Percentiles rank a stretch among this genome's conserved stretches.
Conservation (phyloP, 2,113 vertebrate genomes). For the Corythoichthys intestinalis region DNA sequence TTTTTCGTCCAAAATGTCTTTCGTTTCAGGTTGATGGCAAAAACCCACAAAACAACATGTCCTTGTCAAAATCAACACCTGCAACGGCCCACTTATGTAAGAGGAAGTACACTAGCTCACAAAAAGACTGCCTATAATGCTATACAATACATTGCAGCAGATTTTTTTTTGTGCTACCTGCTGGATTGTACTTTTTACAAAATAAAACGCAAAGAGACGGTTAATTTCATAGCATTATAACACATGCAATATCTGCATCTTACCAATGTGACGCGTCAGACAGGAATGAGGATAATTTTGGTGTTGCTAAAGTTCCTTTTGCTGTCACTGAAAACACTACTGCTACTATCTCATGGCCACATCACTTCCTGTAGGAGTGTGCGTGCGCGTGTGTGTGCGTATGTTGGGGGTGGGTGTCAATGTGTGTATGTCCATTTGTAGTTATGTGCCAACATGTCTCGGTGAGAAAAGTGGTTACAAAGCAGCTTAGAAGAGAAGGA, state of each 20-base stretch:
- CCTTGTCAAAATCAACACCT: background rate
- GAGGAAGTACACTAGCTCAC: conserved; percentile 1
- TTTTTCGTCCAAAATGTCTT: background rate
- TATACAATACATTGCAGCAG: background rate
- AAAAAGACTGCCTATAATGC: background rate
- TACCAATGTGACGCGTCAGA: conserved; percentile 29
- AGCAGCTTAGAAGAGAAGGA: background rate
- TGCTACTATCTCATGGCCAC: conserved; percentile 46
- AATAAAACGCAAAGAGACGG: background rate
- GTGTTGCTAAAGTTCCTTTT: conserved; percentile 22
- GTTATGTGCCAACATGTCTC: conserved; percentile 14
- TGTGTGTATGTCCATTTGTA: conserved; percentile 15
- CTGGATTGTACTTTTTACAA: background rate
- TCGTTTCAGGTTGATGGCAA: background rate
- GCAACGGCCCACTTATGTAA: background rate
- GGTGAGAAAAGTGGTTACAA: conserved; percentile 5
- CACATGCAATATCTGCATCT: background rate
- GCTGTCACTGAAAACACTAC: conserved; percentile 40
- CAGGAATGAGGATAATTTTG: background rate
- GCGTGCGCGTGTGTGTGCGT: conserved; percentile 6
- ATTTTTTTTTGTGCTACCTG: background rate
- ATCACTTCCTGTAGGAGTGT: conserved; percentile 58
- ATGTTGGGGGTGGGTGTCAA: conserved; percentile 4
- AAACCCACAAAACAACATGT: background rate
- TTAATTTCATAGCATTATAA: background rate